Evolutionary conservation across 2,797 vertebrate genomes (phyloP).

Genomic region (Anabacerthia variegaticeps): DNA sequence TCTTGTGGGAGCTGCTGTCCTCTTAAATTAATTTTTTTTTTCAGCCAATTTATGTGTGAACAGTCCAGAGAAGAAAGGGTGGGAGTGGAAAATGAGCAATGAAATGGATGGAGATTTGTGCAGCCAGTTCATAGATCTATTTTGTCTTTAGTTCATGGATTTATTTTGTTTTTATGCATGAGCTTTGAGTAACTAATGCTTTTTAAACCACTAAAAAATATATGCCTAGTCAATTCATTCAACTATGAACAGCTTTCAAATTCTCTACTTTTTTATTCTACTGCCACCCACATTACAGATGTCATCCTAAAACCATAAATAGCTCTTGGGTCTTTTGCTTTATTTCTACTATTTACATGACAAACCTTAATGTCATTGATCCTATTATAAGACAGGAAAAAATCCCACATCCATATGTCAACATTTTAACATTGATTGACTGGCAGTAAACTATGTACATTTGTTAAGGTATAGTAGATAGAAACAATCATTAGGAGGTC

Average conservation of each 20-base stretch:
- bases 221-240: constrained; percentile 45
- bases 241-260: constrained; percentile 13
- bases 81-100: not conserved
- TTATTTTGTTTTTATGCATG: not conserved
- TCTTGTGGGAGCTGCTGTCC: not conserved
- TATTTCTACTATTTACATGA: constrained; percentile 53
- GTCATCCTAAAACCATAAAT: constrained; percentile 26
- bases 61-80: not conserved
- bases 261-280: constrained; percentile 37
- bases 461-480: not conserved
- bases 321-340: constrained; percentile 15
- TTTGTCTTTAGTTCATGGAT: not conserved
- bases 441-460: not conserved
- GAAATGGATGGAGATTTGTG: not conserved
- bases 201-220: constrained; percentile 19
- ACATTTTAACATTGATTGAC: not conserved
- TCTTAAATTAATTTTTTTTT: not conserved
- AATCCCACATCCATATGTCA: constrained; percentile 55
- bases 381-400: constrained; percentile 37
- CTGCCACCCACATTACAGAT: constrained; percentile 52
- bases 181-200: not conserved
- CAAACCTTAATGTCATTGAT: constrained; percentile 49
- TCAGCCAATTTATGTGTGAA: not conserved
- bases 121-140: not conserved
- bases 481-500: not conserved